Percentiles rank a stretch among this genome's conserved stretches.
phyloP scores from a whole-genome alignment of 1,140 invertebrate species.

The Olivierus martensii region DNA sequence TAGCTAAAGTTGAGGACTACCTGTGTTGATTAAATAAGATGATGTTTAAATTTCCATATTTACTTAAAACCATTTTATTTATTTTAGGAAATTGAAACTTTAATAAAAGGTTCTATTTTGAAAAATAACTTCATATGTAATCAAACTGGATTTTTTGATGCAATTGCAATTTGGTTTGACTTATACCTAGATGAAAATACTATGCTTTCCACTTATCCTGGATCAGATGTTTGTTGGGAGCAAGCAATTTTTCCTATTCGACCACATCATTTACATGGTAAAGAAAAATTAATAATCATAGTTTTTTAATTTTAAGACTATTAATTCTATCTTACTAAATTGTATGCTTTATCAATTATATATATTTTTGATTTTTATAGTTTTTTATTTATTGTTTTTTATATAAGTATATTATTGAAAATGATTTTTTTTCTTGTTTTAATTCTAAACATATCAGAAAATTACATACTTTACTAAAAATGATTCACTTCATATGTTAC shows the following conservation, averaged over 20 bases:
- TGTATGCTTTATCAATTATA: neutral
- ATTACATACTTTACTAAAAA: too few relatives aligned
- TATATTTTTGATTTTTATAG: neutral
- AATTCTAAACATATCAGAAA: too few relatives aligned
- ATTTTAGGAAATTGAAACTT: constrained; percentile 11
- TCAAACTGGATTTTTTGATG: constrained; percentile 42
- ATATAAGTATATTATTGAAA: neutral
- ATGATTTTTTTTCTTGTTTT: too few relatives aligned
- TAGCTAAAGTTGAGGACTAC: too few relatives aligned
- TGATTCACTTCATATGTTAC: too few relatives aligned
- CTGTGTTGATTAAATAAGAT: too few relatives aligned
- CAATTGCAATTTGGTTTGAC: constrained; percentile 54
- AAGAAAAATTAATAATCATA: neutral
- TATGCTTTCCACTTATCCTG: constrained; percentile 37
- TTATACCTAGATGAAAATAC: constrained; percentile 50
- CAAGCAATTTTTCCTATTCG: constrained; percentile 47
- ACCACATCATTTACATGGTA: constrained; percentile 7
- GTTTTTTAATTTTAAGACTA: too few relatives aligned
- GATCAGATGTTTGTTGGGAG: constrained; percentile 47
- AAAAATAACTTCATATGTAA: constrained; percentile 25
- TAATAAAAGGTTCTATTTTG: constrained; percentile 9
- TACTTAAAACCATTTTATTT: too few relatives aligned
- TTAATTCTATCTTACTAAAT: too few relatives aligned
- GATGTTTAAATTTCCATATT: too few relatives aligned
- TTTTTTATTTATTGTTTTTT: too few relatives aligned